Evolutionary conservation across 2,888 invertebrate genomes (phyloP), one percentile per base, ranked within the genome.

Genomic region (Epinotia brunnichana): DNA sequence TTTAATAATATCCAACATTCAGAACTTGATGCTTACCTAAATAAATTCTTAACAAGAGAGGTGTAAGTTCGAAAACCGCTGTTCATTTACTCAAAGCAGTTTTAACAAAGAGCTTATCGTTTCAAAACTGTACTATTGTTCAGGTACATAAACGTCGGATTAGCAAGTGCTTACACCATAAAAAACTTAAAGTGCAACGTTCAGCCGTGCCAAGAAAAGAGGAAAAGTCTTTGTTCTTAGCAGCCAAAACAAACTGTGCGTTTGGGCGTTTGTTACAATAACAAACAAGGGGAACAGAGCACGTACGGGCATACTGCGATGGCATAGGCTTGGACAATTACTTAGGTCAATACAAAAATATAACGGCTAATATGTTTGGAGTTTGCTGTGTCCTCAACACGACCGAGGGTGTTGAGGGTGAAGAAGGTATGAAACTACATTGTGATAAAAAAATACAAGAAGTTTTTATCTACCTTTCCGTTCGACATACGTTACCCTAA

Each of bases 171-270:
- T 84, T 78, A 81, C 84, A 79, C 82, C 81, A 81, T 89, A 87
- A 88, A 73, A 89, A 90, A 88, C 86, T 88, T 87, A 83, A 85
- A 88, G 87, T 83, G 79, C 82, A 83, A 82, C 83, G 81, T 83
- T 66, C 85, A 81, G 83, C 80, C 78, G 79, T 81, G 84, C 80
- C 79, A 81, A 83, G 85, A 83, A 86, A 87, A 85, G 85, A 79
- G 82, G 82, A 83, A 87, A 85, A 83, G 83, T 87, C 90, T 90
- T 92, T 92, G 91, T 92, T 91, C 89, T 87, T 80, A 77, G 82
- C 83, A 90, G 91, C 88, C 92, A 91, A 92, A 92, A 92, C 91
- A 91, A 87, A 87, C 85, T 83, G 78, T 78, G 79, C 88, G 90
- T 90, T 90, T 89, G 87, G 86, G 85, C 85, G 84, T 87, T 89